Evolutionary conservation across 2,797 vertebrate species (phyloP), one percentile per base, ranked within the genome.

Genomic region (Scolopax bukidnonensis): DNA sequence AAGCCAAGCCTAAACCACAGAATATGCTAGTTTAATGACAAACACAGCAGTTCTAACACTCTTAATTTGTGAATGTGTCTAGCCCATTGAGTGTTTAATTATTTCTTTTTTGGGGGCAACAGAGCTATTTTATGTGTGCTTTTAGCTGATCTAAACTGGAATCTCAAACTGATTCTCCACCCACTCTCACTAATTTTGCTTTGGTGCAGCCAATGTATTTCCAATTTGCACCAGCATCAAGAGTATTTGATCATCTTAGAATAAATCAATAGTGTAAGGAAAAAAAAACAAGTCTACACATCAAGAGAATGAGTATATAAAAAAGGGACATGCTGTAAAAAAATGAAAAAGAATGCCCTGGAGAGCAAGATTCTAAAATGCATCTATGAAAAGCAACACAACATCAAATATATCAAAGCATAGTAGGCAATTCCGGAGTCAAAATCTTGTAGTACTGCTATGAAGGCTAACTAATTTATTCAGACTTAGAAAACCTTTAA

Each of bases 291-390:
- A 61, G 6, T 33, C 25, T 47, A 63, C 9, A 41, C 4, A 84
- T 36, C 15, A 40, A 38, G 12, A 64, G 4, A 14, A 56, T 13
- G 8, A 32, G 8, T n/a, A 45, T 53, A 69, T 87, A 50, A 88
- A 84, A 75, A 45, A 8, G 27, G 4, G 6, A 48, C 33, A 36
- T 1, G 2, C 3, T 16, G 5, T 43, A 17, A n/a, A 74, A 80
- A 57, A 59, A 41, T 4, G 0, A 41, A 76, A 38, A 23, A n/a
- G 3, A 16, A 7, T 6, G 2, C 12, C n/a, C 20, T 53, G 4
- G 83, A 71, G 6, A 64, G 12, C 1, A 2, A 75, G 10, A 60
- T 53, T 48, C 59, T 57, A 40, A 63, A 21, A 12, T 18, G 1
- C 20, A 36, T 14, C 12, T 36, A 40, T 11, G 6, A 45, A 75